These are phyloP conservation scores for Meriones unguiculatus DNA, from an alignment of 2,113 vertebrate species.

Conservation along the genomic window DNA sequence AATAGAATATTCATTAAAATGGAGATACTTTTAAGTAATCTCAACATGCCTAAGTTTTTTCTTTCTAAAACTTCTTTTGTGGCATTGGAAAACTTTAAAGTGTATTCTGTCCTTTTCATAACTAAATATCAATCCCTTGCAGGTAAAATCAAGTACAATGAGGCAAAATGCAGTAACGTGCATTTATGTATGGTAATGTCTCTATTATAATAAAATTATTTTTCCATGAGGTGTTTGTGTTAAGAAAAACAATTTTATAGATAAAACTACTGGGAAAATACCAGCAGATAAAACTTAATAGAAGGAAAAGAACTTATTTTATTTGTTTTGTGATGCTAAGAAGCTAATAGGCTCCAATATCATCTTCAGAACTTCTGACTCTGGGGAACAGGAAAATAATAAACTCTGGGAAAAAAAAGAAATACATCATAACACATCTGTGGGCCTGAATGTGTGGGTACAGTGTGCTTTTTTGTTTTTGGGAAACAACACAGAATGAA, in stretches of 20 bases:
- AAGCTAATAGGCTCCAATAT: not conserved
- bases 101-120: not conserved
- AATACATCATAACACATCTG: not conserved
- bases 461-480: not conserved
- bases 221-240: not conserved
- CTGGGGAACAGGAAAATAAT: conserved; percentile 6
- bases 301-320: conserved; percentile 30
- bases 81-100: not conserved
- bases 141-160: not conserved
- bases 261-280: not conserved
- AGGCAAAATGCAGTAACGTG: not conserved
- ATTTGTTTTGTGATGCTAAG: conserved; percentile 15
- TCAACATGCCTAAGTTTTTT: not conserved
- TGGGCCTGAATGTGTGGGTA: not conserved
- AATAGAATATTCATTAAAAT: not conserved
- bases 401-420: not conserved
- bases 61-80: not conserved
- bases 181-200: not conserved
- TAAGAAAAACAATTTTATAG: conserved; percentile 24
- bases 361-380: not conserved
- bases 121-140: not conserved
- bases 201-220: not conserved
- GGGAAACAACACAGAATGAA: not conserved
- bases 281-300: not conserved
- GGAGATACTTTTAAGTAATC: not conserved